Conservation (phyloP, 1,140 invertebrate species). For the Brachionus plicatilis region DNA sequence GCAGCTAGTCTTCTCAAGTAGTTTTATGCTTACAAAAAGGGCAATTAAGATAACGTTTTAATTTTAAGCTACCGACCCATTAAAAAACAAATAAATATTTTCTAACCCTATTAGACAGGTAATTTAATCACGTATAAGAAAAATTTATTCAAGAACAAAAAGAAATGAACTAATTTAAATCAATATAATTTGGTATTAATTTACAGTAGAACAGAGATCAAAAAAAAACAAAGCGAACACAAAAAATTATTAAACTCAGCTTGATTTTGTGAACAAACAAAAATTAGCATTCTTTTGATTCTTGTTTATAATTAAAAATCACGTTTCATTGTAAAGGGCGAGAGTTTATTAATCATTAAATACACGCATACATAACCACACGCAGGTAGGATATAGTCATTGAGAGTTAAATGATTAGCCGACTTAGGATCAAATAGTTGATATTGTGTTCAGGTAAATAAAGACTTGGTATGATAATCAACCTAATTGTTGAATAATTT, state of each 20-base stretch:
- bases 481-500: conserved; percentile 11
- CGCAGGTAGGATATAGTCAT: background rate
- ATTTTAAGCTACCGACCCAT: background rate
- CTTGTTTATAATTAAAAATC: conserved; percentile 25
- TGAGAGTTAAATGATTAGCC: background rate
- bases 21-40: background rate
- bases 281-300: conserved; percentile 24
- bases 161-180: background rate
- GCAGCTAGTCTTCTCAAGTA: background rate
- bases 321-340: conserved; percentile 15
- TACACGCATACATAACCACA: conserved; percentile 10
- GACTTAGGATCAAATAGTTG: conserved; percentile 20
- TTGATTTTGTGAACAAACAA: conserved; percentile 4
- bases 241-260: background rate
- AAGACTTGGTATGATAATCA: background rate
- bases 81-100: background rate
- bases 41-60: background rate
- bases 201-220: conserved; percentile 29
- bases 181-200: background rate
- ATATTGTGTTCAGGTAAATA: background rate
- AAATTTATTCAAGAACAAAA: background rate
- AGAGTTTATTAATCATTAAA: background rate
- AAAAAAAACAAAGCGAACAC: background rate
- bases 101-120: background rate
- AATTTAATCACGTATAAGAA: background rate